Percentiles rank a stretch among this genome's conserved stretches.
phyloP scores from a whole-genome alignment of 1,140 invertebrate genomes.

The Goniozus legneri region DNA sequence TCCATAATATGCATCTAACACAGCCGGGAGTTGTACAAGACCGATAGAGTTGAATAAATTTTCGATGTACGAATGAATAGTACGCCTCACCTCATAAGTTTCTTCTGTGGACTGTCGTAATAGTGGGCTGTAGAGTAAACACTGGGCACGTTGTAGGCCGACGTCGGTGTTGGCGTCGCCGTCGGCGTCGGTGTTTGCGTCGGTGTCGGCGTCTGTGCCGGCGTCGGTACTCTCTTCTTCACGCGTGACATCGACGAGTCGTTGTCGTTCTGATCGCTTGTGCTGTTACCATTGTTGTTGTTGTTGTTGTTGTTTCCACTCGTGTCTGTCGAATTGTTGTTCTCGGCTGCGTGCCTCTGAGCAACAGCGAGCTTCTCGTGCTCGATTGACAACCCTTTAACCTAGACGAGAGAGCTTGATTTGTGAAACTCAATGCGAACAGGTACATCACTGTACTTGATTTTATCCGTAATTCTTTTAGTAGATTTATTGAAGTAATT shows the following conservation, averaged over 20 bases:
- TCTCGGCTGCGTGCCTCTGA: conserved; percentile 58
- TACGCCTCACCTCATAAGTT: conserved; percentile 48
- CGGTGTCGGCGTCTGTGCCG: conserved; percentile 12
- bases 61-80: no score
- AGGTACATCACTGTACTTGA: no score
- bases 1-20: no score
- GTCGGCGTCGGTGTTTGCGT: conserved; percentile 45
- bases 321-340: conserved; percentile 38
- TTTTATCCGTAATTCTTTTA: no score
- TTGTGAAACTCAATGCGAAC: no score
- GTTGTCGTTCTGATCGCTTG: conserved; percentile 20
- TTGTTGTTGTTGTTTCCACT: conserved; percentile 23
- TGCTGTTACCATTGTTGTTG: conserved; percentile 34
- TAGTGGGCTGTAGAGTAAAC: conserved; percentile 42
- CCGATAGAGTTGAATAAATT: no score
- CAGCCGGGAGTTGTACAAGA: no score
- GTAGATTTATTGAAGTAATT: no score
- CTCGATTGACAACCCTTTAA: conserved; percentile 76
- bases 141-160: conserved; percentile 38
- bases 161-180: conserved; percentile 52
- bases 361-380: conserved; percentile 70
- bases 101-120: conserved; percentile 51
- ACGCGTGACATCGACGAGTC: conserved; percentile 9
- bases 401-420: no score
- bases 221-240: conserved; percentile 4